Conservation (phyloP, 2,113 vertebrate species). For the Scalopus aquaticus region DNA sequence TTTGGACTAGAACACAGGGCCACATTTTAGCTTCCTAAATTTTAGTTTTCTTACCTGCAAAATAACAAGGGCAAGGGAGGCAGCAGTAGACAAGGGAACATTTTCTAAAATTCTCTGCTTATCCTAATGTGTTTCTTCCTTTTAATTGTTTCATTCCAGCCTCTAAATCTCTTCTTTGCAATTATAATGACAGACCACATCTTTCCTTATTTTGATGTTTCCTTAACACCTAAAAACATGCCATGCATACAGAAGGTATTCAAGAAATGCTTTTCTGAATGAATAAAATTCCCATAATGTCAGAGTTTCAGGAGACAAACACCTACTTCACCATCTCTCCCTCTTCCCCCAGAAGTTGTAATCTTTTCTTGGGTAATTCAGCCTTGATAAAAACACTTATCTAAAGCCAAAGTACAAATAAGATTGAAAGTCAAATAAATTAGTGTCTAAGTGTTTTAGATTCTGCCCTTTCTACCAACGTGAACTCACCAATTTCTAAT, state of each 20-base stretch:
- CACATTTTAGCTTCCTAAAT: background rate
- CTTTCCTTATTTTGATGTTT: background rate
- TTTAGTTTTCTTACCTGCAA: background rate
- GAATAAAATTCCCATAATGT: background rate
- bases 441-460: background rate
- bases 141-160: background rate
- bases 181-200: background rate
- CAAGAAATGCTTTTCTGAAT: background rate
- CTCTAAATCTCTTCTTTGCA: background rate
- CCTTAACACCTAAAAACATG: background rate
- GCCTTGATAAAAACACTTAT: background rate
- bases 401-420: slow-evolving; percentile 10
- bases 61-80: background rate
- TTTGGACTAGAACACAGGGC: background rate
- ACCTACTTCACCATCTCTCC: fast-evolving
- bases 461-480: background rate
- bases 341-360: background rate
- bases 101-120: background rate
- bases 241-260: background rate
- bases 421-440: background rate
- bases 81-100: background rate
- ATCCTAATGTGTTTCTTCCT: background rate
- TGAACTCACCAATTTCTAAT: background rate
- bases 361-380: background rate
- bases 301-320: background rate